phyloP scores from a whole-genome alignment of 2,888 invertebrate species.

The Gonocerus acuteangulatus region DNA sequence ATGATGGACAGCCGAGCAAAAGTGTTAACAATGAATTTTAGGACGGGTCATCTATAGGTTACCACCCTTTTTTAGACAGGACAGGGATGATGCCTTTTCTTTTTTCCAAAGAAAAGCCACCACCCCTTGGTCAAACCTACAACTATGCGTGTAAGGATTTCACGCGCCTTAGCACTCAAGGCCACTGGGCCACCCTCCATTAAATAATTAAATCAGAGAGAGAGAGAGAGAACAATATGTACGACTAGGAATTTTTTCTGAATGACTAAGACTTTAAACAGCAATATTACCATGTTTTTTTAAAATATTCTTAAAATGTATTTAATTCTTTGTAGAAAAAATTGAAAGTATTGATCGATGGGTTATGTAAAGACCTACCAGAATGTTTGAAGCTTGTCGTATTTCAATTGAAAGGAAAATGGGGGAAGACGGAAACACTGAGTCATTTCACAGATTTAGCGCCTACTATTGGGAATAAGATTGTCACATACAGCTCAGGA shows the following conservation, averaged over 20 bases:
- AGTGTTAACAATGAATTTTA: too few relatives aligned
- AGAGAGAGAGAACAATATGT: background rate
- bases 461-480: background rate
- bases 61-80: too few relatives aligned
- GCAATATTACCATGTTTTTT: background rate
- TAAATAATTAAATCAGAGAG: too few relatives aligned
- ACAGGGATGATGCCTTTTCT: too few relatives aligned
- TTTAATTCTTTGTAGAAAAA: background rate
- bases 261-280: background rate
- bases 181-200: too few relatives aligned
- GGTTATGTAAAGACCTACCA: background rate
- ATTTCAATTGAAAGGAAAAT: constrained; percentile 10
- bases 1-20: too few relatives aligned
- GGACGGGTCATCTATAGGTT: too few relatives aligned
- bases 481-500: background rate
- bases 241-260: background rate
- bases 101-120: too few relatives aligned
- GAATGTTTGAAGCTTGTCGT: background rate
- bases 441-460: background rate
- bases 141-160: too few relatives aligned
- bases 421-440: constrained; percentile 1
- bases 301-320: background rate
- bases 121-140: too few relatives aligned
- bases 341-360: constrained; percentile 1
- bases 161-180: too few relatives aligned